Evolutionary conservation across 1,140 invertebrate genomes (phyloP).

Genomic region (Camponotus pennsylvanicus): DNA sequence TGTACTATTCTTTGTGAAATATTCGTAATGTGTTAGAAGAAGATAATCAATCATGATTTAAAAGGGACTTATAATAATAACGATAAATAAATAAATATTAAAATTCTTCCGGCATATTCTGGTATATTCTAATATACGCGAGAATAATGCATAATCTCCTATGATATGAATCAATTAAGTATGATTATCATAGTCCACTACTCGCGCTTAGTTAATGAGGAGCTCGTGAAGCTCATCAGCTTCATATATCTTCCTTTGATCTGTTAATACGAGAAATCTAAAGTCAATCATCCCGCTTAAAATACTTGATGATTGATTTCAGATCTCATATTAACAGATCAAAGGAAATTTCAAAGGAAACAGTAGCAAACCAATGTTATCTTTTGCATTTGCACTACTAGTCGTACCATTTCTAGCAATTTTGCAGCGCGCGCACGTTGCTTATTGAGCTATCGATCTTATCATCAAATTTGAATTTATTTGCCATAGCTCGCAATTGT

Average conservation of each 20-base stretch:
- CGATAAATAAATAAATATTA: neutral
- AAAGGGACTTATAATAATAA: slow-evolving; percentile 22
- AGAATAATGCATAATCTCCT: neutral
- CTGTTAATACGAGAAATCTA: too few relatives aligned
- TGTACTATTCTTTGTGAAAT: neutral
- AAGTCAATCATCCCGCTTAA: neutral
- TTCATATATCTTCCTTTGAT: too few relatives aligned
- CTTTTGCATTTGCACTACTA: neutral
- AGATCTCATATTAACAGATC: neutral
- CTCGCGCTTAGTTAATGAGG: slow-evolving; percentile 13
- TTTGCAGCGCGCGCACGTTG: neutral
- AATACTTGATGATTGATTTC: neutral
- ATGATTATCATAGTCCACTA: neutral
- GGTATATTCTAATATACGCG: neutral
- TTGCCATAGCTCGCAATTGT: neutral
- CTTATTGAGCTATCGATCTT: neutral
- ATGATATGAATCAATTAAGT: slow-evolving; percentile 1
- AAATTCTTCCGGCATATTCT: neutral
- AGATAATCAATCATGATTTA: slow-evolving; percentile 27
- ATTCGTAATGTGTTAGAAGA: neutral
- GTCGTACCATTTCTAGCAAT: neutral
- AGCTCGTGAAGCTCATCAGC: neutral
- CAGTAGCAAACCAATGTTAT: neutral
- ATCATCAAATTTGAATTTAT: slow-evolving; percentile 24
- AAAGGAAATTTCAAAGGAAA: neutral